Base-by-base conservation (phyloP, 2,888 invertebrate genomes). In the Ctenicera cuprea region DNA sequence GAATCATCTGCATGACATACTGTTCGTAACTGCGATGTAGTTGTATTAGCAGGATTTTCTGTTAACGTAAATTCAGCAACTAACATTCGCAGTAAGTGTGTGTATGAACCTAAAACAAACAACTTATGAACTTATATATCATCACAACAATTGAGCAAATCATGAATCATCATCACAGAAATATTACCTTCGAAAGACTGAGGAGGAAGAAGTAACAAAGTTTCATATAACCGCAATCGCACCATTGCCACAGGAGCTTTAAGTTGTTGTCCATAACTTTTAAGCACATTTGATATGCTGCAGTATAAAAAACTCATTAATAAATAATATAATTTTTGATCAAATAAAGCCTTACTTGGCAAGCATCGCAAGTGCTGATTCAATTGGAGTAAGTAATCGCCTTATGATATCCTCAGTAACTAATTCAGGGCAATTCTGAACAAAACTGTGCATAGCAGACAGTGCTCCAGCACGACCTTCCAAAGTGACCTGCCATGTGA, bases 401-500 rank as follows among this genome's bases (percentile, higher is more conserved):
- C 96, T 91, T 0, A 95, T 94, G 73, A 98, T 96, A 81, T 99
- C 98, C 76, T 98, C 98, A 71, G 94, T 95, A 1, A 97, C 92
- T 73, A 99, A 88, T 78, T 98, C 96, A 0, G 95, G 94, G 82
- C 97, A 98, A 86, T 98, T 94, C 37, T 94, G 89, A 48, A 99
- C 88, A 85, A 99, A 94, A 86, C 97, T 97, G 84, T 97, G 94
- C 92, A 99, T 94, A 0, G 98, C 97, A 50, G 97, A 97, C 11
- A 99, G 88, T 0, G 99, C 99, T 0, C 99, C 99, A 3, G 98
- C 97, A 50, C 99, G 91, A 1, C 97, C 97, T 88, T 99, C 98
- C 68, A 99, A 88, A 0, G 98, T 98, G 48, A 99, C 95, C 90
- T 97, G 97, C 99, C 99, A 99, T n/a, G 99, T 99, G 85, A 99